Evolutionary conservation across 2,797 vertebrate genomes (phyloP), one percentile per base, ranked within the genome.

Genomic region (Distichodus sexfasciatus): DNA sequence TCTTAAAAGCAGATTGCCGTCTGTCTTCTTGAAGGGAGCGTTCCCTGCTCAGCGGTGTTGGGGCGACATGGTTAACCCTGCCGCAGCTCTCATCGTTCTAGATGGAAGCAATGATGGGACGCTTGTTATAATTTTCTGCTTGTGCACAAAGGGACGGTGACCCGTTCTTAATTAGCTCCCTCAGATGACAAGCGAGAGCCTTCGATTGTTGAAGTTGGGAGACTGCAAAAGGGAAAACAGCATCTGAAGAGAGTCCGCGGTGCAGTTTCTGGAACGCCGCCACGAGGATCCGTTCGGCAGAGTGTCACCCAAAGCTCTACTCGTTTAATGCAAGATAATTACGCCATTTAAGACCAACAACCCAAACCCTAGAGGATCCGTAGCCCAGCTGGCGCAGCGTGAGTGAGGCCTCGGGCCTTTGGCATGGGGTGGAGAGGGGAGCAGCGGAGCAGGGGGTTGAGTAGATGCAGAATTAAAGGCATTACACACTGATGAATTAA

Each of bases 51-150:
- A 47, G 11, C 33, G 15, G 54, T 59, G 38, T 36, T 10, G 26
- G 57, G n/a, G 23, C 29, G 44, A 14, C 24, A 10, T 17, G 41
- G 41, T 71, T 66, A 61, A 65, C 50, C 29, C 54, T 47, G 44
- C 36, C 48, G 51, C 23, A 28, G 29, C 23, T 15, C 51, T 64
- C 29, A 57, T 38, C 33, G 21, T 9, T 51, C 33, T 43, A 28
- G 55, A n/a, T 17, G 28, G 9, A n/a, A 8, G 15, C 47, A 65
- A 65, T 75, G 36, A 75, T 65, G 10, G 6, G 33, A 43, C 55
- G 38, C 19, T 36, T 75, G 61, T 66, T 44, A 26, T 66, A 40
- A 46, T 66, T 66, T 71, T 36, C 54, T 61, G 40, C 62, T 41
- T 75, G 38, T 28, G 24, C 60, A 69, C 31, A 66, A 40, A 11